phyloP scores from a whole-genome alignment of 2,888 invertebrate species.

The Drosophila monieri region DNA sequence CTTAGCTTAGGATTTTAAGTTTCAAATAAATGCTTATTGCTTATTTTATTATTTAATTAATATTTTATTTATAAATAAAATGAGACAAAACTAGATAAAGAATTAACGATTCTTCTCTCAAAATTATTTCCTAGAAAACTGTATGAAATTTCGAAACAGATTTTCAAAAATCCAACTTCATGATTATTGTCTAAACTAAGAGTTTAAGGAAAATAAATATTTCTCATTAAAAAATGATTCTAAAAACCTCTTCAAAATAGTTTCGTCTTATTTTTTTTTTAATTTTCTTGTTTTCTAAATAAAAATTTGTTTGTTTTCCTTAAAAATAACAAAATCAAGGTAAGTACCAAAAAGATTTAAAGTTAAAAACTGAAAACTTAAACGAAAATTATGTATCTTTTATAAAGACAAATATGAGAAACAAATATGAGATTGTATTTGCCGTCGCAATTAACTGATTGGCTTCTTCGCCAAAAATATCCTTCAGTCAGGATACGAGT shows the following conservation, averaged over 20 bases:
- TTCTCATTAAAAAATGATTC: too few relatives aligned
- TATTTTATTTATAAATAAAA: neutral
- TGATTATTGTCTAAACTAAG: too few relatives aligned
- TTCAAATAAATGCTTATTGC: neutral
- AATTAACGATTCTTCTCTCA: neutral
- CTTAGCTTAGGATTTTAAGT: neutral
- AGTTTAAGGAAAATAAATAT: too few relatives aligned
- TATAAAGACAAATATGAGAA: neutral
- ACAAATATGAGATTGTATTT: neutral
- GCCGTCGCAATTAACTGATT: neutral
- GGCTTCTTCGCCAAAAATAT: neutral
- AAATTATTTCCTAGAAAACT: too few relatives aligned
- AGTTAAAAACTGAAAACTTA: neutral
- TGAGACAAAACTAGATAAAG: neutral
- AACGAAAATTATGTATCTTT: neutral
- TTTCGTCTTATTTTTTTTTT: neutral
- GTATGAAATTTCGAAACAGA: too few relatives aligned
- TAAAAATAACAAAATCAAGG: neutral
- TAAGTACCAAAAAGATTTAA: neutral
- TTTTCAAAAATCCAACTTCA: too few relatives aligned
- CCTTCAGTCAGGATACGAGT: neutral
- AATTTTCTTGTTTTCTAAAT: neutral
- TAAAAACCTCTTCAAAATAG: neutral
- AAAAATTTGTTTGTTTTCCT: constrained; percentile 1
- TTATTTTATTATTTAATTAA: neutral